These are phyloP conservation scores for Eupeodes corollae DNA, from an alignment of 1,140 invertebrate species.

Conservation along the genomic window DNA sequence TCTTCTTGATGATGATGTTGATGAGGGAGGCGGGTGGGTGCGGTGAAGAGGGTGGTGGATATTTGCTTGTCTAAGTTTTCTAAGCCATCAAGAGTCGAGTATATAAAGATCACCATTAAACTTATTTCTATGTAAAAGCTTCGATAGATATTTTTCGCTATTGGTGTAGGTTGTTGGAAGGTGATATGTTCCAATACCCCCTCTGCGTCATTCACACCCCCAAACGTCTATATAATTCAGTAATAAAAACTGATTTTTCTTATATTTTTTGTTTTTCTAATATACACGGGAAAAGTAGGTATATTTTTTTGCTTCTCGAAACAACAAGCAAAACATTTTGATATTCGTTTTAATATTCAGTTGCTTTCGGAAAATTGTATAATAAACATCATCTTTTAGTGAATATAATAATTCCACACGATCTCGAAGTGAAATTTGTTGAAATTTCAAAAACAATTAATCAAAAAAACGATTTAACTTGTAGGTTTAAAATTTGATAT, in stretches of 20 bases:
- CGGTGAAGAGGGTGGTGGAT: too few species aligned
- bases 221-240: too few species aligned
- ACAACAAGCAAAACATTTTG: not conserved
- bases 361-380: slow-evolving; percentile 39
- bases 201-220: too few species aligned
- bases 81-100: too few species aligned
- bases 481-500: not conserved
- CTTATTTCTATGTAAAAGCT: too few species aligned
- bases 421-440: slow-evolving; percentile 17
- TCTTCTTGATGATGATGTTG: too few species aligned
- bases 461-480: slow-evolving; percentile 1
- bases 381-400: slow-evolving; percentile 32
- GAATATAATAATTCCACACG: slow-evolving; percentile 15
- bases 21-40: too few species aligned
- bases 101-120: too few species aligned
- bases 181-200: too few species aligned
- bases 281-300: not conserved
- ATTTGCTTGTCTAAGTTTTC: too few species aligned
- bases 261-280: not conserved
- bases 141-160: too few species aligned
- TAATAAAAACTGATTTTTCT: not conserved
- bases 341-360: slow-evolving; percentile 18
- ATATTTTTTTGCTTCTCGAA: not conserved
- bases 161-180: too few species aligned
- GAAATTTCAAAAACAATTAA: slow-evolving; percentile 3